Base-by-base conservation (phyloP, 2,797 vertebrate species). In the Buphagus erythrorhynchus region DNA sequence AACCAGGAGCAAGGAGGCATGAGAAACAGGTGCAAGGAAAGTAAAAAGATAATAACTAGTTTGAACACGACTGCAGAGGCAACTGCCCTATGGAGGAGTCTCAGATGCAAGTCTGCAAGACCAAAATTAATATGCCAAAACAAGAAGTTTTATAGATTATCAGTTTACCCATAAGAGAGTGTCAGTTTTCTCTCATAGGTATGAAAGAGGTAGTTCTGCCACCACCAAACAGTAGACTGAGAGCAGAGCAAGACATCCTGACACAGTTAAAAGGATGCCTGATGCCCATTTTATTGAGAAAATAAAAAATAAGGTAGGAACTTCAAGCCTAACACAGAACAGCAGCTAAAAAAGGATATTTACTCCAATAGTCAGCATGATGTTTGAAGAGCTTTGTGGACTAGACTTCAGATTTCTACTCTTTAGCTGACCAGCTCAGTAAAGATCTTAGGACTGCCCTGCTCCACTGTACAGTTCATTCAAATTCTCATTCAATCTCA, bases 51-150 rank as follows among this genome's bases (percentile, higher is more conserved):
- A n/a, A 15, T 31, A 59, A 35, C 16, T n/a, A 12, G 24, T 33
- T 51, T 57, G 16, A 92, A 58, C 28, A 40, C 0, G 0, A 33
- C 8, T 45, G 25, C 48, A 62, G 40, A 55, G 33, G 21, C 4
- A 54, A 38, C 10, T 3, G 2, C 10, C 4, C 29, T 28, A 4
- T 40, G 29, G 65, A 67, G 9, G 7, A 48, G 22, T 18, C 11
- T 67, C 45, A 29, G 12, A 69, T 6, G 3, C 12, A 48, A 59
- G 20, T 36, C 33, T 84, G 22, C 40, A 82, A 54, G n/a, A 67
- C 13, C 20, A 22, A 58, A 81, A 61, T 43, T 28, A 51, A 28
- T 46, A 10, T 19, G 21, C 13, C 33, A 31, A 57, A 58, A 3
- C 5, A 28, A 51, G 12, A 78, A 65, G 2, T 35, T 69, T 58